phyloP scores from a whole-genome alignment of 2,888 invertebrate genomes.

The Listrodromus nycthemerus region DNA sequence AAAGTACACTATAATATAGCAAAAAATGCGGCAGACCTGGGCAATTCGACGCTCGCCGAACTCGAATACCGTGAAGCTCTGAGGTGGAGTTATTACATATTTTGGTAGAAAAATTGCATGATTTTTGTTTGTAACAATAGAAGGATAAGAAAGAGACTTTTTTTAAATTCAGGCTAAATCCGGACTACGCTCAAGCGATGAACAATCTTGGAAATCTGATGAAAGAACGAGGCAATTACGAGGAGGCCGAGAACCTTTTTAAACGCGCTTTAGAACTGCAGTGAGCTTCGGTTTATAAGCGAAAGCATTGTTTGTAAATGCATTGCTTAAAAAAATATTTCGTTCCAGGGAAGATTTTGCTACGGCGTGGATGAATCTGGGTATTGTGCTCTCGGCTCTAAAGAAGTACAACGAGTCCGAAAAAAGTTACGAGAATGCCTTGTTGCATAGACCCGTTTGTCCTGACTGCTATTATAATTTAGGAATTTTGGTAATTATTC shows the following conservation, averaged over 20 bases:
- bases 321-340: constrained; percentile 50
- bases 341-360: constrained; percentile 92
- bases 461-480: constrained; percentile 98
- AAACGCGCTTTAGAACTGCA: constrained; percentile 90
- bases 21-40: constrained; percentile 92
- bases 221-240: constrained; percentile 88
- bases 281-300: constrained; percentile 84
- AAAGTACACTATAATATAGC: constrained; percentile 97
- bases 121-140: constrained; percentile 14
- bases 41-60: constrained; percentile 89
- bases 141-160: constrained; percentile 10
- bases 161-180: constrained; percentile 87
- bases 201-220: constrained; percentile 96
- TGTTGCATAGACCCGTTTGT: constrained; percentile 91
- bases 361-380: constrained; percentile 99
- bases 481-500: constrained; percentile 92
- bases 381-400: constrained; percentile 93
- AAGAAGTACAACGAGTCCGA: constrained; percentile 90
- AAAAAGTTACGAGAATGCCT: constrained; percentile 91
- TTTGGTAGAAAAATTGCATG: too few relatives aligned
- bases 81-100: too few relatives aligned
- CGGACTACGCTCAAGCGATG: constrained; percentile 95
- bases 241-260: constrained; percentile 91
- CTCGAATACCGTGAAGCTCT: constrained; percentile 92
- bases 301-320: neutral